Conservation (phyloP, 2,888 invertebrate species). For the Danaus chrysippus region DNA sequence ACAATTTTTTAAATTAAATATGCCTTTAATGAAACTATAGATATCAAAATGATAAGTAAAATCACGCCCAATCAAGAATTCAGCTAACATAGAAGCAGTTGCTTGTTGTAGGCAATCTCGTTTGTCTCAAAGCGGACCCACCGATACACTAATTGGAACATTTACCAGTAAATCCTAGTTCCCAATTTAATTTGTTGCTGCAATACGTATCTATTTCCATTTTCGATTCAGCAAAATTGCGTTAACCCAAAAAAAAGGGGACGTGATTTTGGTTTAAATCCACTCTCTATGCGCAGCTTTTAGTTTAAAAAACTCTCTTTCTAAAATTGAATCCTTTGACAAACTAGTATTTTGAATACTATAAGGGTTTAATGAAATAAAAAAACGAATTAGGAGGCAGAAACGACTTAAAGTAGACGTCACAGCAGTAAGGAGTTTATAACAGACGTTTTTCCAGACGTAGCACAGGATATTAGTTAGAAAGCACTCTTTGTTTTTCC, state of each 20-base stretch:
- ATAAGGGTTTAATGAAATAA: background rate
- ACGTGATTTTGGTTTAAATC: background rate
- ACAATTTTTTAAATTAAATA: no score
- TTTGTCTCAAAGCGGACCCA: conserved; percentile 60
- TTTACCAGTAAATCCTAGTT: conserved; percentile 70
- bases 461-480: conserved; percentile 45
- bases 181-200: conserved; percentile 63
- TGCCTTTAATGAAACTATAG: no score
- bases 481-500: conserved; percentile 36
- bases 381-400: background rate
- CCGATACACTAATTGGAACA: conserved; percentile 72
- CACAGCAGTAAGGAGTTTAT: conserved; percentile 21
- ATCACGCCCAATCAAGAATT: conserved; percentile 30
- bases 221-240: conserved; percentile 19
- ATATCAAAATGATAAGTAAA: conserved; percentile 11
- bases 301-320: background rate
- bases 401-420: conserved; percentile 13
- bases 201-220: conserved; percentile 20
- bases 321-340: background rate
- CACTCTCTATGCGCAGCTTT: background rate
- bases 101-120: conserved; percentile 55
- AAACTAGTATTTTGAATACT: background rate
- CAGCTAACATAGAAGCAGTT: conserved; percentile 34
- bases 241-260: conserved; percentile 16
- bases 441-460: conserved; percentile 32